These are phyloP conservation scores for Vidua macroura DNA, from an alignment of 2,113 vertebrate genomes.

Conservation along the genomic window DNA sequence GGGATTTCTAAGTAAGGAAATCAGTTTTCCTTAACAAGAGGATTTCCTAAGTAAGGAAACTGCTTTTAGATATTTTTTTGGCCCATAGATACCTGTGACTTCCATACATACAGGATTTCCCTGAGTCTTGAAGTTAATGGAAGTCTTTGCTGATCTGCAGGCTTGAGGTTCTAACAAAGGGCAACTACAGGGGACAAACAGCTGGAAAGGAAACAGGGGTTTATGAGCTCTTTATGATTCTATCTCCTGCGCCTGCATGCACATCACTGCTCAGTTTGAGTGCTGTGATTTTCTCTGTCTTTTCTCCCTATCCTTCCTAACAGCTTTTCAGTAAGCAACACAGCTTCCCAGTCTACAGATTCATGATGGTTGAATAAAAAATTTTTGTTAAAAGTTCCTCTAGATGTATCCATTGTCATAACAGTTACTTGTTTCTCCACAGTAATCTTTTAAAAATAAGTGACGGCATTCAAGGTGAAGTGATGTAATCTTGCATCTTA, in stretches of 20 bases:
- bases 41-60: background rate
- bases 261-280: background rate
- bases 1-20: background rate
- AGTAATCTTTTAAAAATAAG: background rate
- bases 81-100: accelerated
- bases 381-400: background rate
- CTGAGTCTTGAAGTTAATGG: background rate
- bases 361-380: background rate
- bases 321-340: background rate
- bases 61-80: background rate
- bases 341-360: background rate
- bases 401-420: background rate
- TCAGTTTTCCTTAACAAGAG: background rate
- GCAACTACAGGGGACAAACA: background rate
- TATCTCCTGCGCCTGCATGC: background rate
- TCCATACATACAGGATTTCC: background rate
- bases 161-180: background rate
- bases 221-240: background rate
- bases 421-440: background rate
- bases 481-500: background rate
- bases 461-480: background rate
- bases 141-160: background rate
- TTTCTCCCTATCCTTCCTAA: background rate
- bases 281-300: background rate
- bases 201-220: background rate